These are phyloP conservation scores for Falcaria lacertinaria DNA, from an alignment of 2,888 invertebrate species.

Conservation along the genomic window DNA sequence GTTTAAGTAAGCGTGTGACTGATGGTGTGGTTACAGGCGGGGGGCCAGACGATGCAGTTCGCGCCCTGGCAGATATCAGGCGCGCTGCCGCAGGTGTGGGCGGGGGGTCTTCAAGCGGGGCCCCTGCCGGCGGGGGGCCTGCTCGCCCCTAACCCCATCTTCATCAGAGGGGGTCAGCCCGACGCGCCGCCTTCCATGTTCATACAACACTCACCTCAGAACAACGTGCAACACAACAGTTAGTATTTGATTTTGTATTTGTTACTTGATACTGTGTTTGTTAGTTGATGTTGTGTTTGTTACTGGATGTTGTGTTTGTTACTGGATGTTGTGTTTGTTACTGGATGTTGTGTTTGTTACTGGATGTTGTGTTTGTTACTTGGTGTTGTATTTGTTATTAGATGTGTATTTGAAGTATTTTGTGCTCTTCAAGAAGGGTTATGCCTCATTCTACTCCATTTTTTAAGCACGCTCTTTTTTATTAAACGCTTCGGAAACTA, in stretches of 20 bases:
- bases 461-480: too few relatives aligned
- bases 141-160: slow-evolving; percentile 88
- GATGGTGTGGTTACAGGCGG: slow-evolving; percentile 51
- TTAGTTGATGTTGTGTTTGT: too few relatives aligned
- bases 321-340: too few relatives aligned
- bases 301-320: too few relatives aligned
- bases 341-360: too few relatives aligned
- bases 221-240: slow-evolving; percentile 66
- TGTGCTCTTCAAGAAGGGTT: too few relatives aligned
- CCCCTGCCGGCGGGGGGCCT: slow-evolving; percentile 82
- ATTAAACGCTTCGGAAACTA: too few relatives aligned
- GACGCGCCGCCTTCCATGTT: slow-evolving; percentile 87
- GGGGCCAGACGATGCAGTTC: slow-evolving; percentile 88
- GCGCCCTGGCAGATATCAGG: slow-evolving; percentile 88
- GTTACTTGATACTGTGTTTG: too few relatives aligned
- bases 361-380: too few relatives aligned
- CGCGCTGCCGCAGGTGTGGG: slow-evolving; percentile 87
- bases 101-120: slow-evolving; percentile 84
- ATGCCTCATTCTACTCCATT: too few relatives aligned
- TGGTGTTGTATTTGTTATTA: too few relatives aligned
- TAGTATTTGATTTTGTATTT: slow-evolving; percentile 34
- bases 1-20: neutral
- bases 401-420: too few relatives aligned
- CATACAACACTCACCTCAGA: slow-evolving; percentile 88
- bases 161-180: slow-evolving; percentile 89